Conservation (phyloP, 2,888 invertebrate species). For the Ophion ellenae region DNA sequence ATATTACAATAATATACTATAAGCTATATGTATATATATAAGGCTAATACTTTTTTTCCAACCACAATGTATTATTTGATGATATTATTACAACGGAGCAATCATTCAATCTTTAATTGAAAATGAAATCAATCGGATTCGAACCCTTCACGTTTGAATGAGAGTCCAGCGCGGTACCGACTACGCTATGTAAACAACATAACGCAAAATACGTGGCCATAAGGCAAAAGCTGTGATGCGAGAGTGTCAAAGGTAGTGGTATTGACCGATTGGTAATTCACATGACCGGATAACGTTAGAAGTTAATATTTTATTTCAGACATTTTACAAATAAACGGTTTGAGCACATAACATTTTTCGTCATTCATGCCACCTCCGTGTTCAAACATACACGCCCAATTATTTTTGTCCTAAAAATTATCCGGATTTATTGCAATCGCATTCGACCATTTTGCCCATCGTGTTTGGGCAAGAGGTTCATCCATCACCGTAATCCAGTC, state of each 20-base stretch:
- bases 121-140: no score
- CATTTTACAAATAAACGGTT: conserved; percentile 64
- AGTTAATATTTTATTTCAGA: not conserved
- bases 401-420: conserved; percentile 42
- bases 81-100: no score
- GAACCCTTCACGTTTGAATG: no score
- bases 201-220: not conserved
- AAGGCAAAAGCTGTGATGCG: not conserved
- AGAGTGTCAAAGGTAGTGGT: not conserved
- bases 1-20: no score
- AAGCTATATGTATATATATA: no score
- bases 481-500: conserved; percentile 66
- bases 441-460: conserved; percentile 64
- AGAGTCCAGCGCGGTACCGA: no score
- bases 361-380: conserved; percentile 61
- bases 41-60: no score
- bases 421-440: conserved; percentile 35
- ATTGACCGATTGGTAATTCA: no score
- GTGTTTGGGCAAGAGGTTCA: conserved; percentile 57
- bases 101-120: no score
- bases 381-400: conserved; percentile 58
- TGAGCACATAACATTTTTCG: not conserved
- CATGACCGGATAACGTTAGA: no score
- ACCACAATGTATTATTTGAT: no score
- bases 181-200: not conserved